A percentile compares a stretch with the other conserved stretches of the same genome.
Evolutionary conservation across 2,797 vertebrate species (phyloP).

Genomic region (Nyctibius grandis): DNA sequence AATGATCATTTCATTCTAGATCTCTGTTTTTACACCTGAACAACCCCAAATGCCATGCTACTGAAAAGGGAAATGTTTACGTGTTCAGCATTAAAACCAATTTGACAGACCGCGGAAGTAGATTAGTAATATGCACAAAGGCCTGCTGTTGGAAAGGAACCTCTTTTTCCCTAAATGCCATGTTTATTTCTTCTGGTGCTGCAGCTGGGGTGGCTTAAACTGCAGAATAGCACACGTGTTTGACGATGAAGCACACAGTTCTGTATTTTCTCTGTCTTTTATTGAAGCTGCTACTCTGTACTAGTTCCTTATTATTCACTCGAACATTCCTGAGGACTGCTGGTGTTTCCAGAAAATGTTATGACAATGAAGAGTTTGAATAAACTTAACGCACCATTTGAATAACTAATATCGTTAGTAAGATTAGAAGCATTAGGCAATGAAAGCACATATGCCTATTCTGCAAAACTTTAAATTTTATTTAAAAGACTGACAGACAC

Average conservation of each 20-base stretch:
- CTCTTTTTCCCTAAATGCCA: background rate
- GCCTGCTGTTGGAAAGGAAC: background rate
- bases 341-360: background rate
- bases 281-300: background rate
- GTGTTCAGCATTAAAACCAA: constrained; percentile 79
- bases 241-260: background rate
- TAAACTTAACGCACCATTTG: background rate
- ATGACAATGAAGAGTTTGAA: background rate
- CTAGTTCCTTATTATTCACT: background rate
- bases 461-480: background rate
- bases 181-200: background rate
- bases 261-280: background rate
- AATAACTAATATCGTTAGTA: background rate
- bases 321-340: background rate
- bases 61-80: constrained; percentile 69
- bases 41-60: constrained; percentile 70
- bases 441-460: background rate
- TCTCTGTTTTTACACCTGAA: constrained; percentile 81
- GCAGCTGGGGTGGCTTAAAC: background rate
- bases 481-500: background rate
- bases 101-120: constrained; percentile 75
- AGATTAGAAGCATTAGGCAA: background rate
- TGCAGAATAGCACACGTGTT: background rate
- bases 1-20: constrained; percentile 47
- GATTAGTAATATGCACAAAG: constrained; percentile 35